A percentile compares a stretch with the other conserved stretches of the same genome.
Evolutionary conservation across 1,140 invertebrate species (phyloP).

Genomic region (Lordiphosa stackelbergi): DNA sequence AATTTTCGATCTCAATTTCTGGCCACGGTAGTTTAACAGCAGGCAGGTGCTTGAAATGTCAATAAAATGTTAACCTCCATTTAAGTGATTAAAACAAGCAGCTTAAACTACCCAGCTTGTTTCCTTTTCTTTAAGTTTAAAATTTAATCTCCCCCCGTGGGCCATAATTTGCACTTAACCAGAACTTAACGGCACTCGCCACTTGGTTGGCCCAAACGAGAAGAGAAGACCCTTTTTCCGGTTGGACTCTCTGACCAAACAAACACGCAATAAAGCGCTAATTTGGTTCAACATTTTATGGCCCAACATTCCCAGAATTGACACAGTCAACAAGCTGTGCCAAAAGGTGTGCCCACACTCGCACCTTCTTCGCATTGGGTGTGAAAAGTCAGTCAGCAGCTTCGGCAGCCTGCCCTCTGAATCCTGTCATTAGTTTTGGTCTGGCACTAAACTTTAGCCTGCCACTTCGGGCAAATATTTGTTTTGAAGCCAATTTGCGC

Average conservation of each 20-base stretch:
- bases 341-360: slow-evolving; percentile 57
- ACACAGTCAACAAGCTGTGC: slow-evolving; percentile 52
- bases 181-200: slow-evolving; percentile 57
- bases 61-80: slow-evolving; percentile 12
- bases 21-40: too few species aligned
- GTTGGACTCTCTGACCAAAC: slow-evolving; percentile 44
- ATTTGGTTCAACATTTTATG: slow-evolving; percentile 68
- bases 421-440: slow-evolving; percentile 61
- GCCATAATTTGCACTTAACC: slow-evolving; percentile 40
- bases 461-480: slow-evolving; percentile 72
- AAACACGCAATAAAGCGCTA: slow-evolving; percentile 73
- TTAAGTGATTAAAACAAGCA: not conserved
- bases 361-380: slow-evolving; percentile 54
- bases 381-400: slow-evolving; percentile 50
- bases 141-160: slow-evolving; percentile 18
- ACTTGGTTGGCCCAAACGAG: not conserved
- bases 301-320: slow-evolving; percentile 60
- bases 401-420: too few species aligned
- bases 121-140: slow-evolving; percentile 18
- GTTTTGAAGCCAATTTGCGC: slow-evolving; percentile 71
- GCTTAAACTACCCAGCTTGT: not conserved
- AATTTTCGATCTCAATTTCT: too few species aligned
- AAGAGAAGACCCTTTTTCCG: slow-evolving; percentile 19
- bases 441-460: slow-evolving; percentile 38
- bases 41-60: slow-evolving; percentile 5